Conservation (phyloP, 2,113 vertebrate species). For the Nanorana parkeri region DNA sequence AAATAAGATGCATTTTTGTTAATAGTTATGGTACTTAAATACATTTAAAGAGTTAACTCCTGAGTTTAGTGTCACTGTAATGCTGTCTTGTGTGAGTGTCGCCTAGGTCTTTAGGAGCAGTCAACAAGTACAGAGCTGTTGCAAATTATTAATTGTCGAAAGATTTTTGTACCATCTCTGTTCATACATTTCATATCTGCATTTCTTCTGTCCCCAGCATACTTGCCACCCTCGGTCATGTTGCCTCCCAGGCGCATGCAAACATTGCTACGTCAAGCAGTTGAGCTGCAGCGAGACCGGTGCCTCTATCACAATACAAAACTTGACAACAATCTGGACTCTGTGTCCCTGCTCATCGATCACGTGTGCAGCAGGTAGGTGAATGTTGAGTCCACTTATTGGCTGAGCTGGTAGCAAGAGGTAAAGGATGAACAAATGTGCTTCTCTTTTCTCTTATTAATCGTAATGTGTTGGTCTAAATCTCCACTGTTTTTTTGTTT, state of each 20-base stretch:
- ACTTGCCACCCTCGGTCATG: constrained; percentile 97
- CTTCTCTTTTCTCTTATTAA: not conserved
- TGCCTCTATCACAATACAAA: constrained; percentile 98
- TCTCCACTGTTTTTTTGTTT: constrained; percentile 50
- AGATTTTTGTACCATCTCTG: not conserved
- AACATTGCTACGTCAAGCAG: constrained; percentile 91
- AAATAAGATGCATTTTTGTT: too few species aligned
- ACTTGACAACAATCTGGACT: constrained; percentile 89
- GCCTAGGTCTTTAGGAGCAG: too few species aligned
- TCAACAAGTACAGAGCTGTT: too few species aligned
- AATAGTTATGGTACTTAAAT: too few species aligned
- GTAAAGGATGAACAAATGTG: not conserved
- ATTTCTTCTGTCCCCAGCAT: constrained; percentile 73
- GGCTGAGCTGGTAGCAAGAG: too few species aligned
- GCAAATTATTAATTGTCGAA: too few species aligned
- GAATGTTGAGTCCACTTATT: not conserved
- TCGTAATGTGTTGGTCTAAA: constrained; percentile 45
- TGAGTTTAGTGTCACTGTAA: too few species aligned
- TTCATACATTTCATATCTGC: constrained; percentile 27
- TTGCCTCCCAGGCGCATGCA: constrained; percentile 93
- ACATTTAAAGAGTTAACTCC: too few species aligned
- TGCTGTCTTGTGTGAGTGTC: too few species aligned
- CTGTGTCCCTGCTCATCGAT: constrained; percentile 93
- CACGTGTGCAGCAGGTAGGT: constrained; percentile 94
- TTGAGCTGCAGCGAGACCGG: constrained; percentile 93